phyloP scores from a whole-genome alignment of 2,113 vertebrate genomes.

The Poecilia latipinna region DNA sequence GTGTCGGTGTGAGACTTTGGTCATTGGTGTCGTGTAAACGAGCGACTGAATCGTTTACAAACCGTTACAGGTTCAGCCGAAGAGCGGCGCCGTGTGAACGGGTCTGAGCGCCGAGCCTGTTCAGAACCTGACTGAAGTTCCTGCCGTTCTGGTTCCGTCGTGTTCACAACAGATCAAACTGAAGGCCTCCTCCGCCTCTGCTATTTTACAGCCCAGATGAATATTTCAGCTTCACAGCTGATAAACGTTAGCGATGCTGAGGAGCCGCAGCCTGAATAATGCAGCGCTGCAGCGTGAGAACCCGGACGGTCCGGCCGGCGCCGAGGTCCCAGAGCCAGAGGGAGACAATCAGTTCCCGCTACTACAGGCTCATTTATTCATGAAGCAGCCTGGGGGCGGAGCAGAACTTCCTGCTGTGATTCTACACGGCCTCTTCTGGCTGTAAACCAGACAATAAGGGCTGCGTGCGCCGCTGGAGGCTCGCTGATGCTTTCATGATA shows the following conservation, averaged over 20 bases:
- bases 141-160: no score
- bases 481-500: conserved; percentile 33
- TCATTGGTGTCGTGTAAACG: no score
- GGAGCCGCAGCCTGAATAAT: conserved; percentile 6
- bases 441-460: conserved; percentile 4
- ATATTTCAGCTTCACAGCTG: conserved; percentile 25
- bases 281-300: conserved; percentile 44
- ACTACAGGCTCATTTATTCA: conserved; percentile 33
- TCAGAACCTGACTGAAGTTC: no score
- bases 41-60: no score
- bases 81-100: no score
- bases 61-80: no score
- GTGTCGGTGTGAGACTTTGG: no score
- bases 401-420: background rate
- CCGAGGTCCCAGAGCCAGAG: background rate
- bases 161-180: no score
- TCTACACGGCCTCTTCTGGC: background rate
- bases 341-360: background rate
- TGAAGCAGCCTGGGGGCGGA: background rate
- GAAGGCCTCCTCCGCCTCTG: background rate
- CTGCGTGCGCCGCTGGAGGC: conserved; percentile 11
- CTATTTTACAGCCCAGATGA: conserved; percentile 31
- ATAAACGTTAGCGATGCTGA: no score
- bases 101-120: no score
- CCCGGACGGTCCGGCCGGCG: background rate